Evolutionary conservation across 1,140 invertebrate genomes (phyloP), one percentile per base, ranked within the genome.

Genomic region (Propsilocerus akamusi): DNA sequence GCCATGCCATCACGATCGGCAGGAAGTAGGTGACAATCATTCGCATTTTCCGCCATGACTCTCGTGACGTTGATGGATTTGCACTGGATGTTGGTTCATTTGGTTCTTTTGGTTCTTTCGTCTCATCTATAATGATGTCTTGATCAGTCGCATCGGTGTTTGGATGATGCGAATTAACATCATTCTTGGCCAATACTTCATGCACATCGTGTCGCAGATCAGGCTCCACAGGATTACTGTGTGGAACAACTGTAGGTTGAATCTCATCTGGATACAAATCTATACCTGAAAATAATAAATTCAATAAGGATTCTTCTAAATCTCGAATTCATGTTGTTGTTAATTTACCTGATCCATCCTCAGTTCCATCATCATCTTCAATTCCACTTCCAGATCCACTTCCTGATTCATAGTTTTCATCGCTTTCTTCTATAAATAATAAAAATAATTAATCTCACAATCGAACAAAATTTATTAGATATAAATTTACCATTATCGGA

Each of bases 1-100:
- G 81, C 83, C 83, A 88, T 55, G 82, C 78, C 59, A 86, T 78
- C 53, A 84, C 78, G 26, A 87, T 77, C 5, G 85, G 84, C 58
- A 87, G 65, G 30, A 86, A 68, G 65, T 86, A 87, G 41, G 80
- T 74, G 50, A 79, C 70, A 4, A 87, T 59, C 5, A 83, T 82
- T 50, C 73, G 73, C 22, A 72, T 69, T 17, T 14, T 41, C 11
- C 57, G 58, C 2, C 85, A 59, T 2, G 77, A 74, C 66, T 76
- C 72, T 32, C 74, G 53, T 61, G 77, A 57, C 58, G 78, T 57
- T 60, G 65, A 59, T 65, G 81, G 61, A 4, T 64, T 56, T 47
- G 47, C 28, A 20, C 14, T 28, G 11, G 37, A 56, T 25, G 56
- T 57, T 26, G 47, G 52, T 11, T n/a, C 54, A 32, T 49, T 47